Evolutionary conservation across 2,797 vertebrate species (phyloP).

Genomic region (Tenualosa ilisha): DNA sequence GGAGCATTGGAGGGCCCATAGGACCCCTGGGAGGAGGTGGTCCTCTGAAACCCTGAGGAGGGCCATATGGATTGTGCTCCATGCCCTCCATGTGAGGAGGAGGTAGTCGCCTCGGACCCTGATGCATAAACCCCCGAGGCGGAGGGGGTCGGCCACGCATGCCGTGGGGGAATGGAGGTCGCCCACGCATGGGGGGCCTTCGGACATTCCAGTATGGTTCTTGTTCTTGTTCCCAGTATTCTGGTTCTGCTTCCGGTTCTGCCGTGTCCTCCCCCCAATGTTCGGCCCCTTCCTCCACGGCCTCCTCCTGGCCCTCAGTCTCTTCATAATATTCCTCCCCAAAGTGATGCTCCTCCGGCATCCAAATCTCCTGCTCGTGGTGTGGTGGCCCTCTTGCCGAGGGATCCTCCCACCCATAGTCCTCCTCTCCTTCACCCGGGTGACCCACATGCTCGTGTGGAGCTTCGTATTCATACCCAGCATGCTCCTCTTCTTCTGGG

Average conservation of each 20-base stretch:
- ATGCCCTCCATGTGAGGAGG: constrained; percentile 67
- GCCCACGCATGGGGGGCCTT: constrained; percentile 73
- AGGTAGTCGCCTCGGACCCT: constrained; percentile 73
- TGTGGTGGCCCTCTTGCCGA: constrained; percentile 61
- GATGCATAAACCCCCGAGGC: constrained; percentile 75
- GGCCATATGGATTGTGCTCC: constrained; percentile 61
- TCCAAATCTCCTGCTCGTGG: constrained; percentile 76
- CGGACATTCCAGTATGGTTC: constrained; percentile 83
- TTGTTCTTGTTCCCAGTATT: constrained; percentile 78
- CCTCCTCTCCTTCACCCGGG: constrained; percentile 68
- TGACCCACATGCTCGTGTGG: constrained; percentile 67
- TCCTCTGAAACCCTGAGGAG: constrained; percentile 50
- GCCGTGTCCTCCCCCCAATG: constrained; percentile 87
- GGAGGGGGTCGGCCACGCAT: constrained; percentile 71
- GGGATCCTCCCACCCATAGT: constrained; percentile 75
- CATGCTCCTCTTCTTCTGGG: constrained; percentile 60
- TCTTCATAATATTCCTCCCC: constrained; percentile 76
- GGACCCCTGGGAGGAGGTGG: constrained; percentile 59
- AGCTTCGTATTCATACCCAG: constrained; percentile 69
- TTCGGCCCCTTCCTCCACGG: constrained; percentile 50
- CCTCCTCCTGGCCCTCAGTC: constrained; percentile 67
- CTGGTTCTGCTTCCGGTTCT: constrained; percentile 68
- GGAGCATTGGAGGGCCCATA: constrained; percentile 60
- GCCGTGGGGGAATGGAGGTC: constrained; percentile 73
- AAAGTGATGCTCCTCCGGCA: constrained; percentile 78